A percentile compares a stretch with the other conserved stretches of the same genome.
Conservation (phyloP, 2,888 invertebrate genomes). For the Agapostemon virescens region DNA sequence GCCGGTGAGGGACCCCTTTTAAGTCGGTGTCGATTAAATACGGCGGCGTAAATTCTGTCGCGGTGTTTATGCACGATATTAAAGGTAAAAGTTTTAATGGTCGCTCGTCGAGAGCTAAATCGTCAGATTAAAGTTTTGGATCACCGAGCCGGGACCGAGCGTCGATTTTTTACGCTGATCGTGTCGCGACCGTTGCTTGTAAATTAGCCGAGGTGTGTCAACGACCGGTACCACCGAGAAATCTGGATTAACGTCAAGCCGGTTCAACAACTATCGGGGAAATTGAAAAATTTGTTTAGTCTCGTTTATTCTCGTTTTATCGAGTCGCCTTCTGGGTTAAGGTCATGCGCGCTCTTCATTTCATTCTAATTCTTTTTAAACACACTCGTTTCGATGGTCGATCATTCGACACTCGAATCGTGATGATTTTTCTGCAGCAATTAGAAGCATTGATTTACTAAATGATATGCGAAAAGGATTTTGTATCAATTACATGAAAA, state of each 20-base stretch:
- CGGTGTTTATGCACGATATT: constrained; percentile 62
- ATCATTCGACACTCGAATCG: no score
- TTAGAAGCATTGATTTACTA: no score
- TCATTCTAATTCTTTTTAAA: not conserved
- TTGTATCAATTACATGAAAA: no score
- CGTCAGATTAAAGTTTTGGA: constrained; percentile 56
- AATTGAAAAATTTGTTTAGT: not conserved
- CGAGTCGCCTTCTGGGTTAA: not conserved
- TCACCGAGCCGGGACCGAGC: constrained; percentile 14
- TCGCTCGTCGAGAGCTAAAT: constrained; percentile 28
- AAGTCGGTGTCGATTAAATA: constrained; percentile 63
- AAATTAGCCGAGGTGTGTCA: not conserved
- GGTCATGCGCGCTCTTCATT: not conserved
- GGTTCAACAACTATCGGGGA: not conserved
- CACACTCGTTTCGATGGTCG: no score
- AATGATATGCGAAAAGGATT: no score
- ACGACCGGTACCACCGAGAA: not conserved
- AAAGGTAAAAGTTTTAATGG: constrained; percentile 60
- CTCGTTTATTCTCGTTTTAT: not conserved
- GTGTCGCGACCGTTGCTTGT: constrained; percentile 5
- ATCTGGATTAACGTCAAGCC: not conserved
- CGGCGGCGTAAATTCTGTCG: constrained; percentile 60
- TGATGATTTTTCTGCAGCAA: no score
- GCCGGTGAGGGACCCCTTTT: constrained; percentile 44
- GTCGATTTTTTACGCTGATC: constrained; percentile 17